A percentile compares a stretch with the other conserved stretches of the same genome.
Evolutionary conservation across 2,797 vertebrate species (phyloP).

Genomic region (Tokudaia tokunoshimensis): DNA sequence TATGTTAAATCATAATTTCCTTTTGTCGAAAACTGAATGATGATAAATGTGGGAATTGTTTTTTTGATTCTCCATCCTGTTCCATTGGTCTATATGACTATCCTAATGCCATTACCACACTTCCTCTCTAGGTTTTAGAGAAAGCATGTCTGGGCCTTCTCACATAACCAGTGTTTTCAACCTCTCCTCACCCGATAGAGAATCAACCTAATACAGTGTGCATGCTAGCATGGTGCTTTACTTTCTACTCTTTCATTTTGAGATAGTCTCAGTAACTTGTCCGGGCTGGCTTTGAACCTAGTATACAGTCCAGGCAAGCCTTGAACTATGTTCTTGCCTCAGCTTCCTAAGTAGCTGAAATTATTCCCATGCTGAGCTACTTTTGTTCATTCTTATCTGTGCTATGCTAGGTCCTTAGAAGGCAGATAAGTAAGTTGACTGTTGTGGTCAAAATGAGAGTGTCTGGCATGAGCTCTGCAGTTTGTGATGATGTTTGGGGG

Average conservation of each 20-base stretch:
- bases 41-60: not conserved
- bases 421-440: not conserved
- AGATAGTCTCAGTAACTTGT: not conserved
- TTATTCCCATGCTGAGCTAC: not conserved
- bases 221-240: not conserved
- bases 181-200: not conserved
- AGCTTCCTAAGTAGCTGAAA: not conserved
- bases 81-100: not conserved
- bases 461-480: not conserved
- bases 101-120: not conserved
- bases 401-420: not conserved
- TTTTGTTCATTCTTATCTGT: conserved; percentile 3
- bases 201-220: not conserved
- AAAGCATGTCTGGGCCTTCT: too few species aligned
- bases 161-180: not conserved
- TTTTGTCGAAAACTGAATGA: conserved; percentile 25
- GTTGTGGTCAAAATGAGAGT: not conserved
- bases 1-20: not conserved
- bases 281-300: not conserved
- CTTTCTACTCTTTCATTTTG: not conserved
- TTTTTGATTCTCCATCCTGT: not conserved
- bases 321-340: not conserved
- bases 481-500: not conserved
- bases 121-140: not conserved
- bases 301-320: not conserved